A percentile compares a stretch with the other conserved stretches of the same genome.
Conservation (phyloP, 2,797 vertebrate genomes). For the Sardinella longiceps region DNA sequence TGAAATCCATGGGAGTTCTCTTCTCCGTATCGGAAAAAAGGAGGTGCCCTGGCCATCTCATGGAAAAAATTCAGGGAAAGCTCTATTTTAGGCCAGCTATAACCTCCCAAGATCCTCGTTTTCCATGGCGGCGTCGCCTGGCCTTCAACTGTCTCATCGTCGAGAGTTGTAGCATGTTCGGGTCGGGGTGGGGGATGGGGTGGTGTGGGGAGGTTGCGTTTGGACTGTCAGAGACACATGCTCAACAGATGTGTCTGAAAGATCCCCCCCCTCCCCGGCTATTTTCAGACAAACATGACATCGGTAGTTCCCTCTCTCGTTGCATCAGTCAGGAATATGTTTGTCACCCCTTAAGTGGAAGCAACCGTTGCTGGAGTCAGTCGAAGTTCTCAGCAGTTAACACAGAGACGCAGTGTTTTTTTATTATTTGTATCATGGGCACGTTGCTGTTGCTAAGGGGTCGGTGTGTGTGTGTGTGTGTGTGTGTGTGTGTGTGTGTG, state of each 20-base stretch:
- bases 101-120: constrained; percentile 4
- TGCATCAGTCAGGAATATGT: neutral
- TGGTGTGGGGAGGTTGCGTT: neutral
- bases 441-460: neutral
- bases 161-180: neutral
- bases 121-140: neutral
- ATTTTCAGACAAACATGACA: neutral
- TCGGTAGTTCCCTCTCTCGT: neutral
- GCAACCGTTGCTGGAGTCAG: neutral
- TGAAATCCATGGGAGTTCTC: constrained; percentile 14
- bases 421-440: neutral
- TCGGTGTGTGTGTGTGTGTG: neutral
- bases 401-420: neutral
- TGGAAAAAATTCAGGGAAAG: neutral
- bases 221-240: neutral
- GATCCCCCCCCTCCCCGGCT: constrained; percentile 13
- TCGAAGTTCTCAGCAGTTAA: neutral
- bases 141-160: neutral
- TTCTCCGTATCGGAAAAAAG: neutral
- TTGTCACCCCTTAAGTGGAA: neutral
- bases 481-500: neutral
- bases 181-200: neutral
- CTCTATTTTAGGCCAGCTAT: constrained; percentile 11
- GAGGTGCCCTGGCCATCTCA: neutral
- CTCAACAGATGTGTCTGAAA: neutral